Conservation (phyloP, 2,113 vertebrate species). For the Phasianus colchicus region DNA sequence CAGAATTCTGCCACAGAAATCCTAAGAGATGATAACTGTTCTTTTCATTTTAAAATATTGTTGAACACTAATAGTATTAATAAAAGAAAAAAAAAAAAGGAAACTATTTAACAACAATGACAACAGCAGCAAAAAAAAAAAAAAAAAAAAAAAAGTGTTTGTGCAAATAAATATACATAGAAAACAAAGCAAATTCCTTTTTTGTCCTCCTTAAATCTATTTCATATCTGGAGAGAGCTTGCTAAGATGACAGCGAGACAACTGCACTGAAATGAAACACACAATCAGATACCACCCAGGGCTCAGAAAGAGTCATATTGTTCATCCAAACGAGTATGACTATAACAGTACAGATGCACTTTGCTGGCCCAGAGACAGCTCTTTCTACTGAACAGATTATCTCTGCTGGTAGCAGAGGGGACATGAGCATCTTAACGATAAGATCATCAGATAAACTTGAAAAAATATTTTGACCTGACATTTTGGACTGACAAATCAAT, state of each 20-base stretch:
- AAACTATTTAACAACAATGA: not conserved
- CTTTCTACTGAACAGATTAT: not conserved
- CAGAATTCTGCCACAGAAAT: not conserved
- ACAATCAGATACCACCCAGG: not conserved
- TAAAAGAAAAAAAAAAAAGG: not conserved
- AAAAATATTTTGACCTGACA: not conserved
- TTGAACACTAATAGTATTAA: not conserved
- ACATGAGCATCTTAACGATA: not conserved
- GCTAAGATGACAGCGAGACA: not conserved
- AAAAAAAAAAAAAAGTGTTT: not conserved
- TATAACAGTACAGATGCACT: not conserved
- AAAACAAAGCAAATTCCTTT: not conserved
- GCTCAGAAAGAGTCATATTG: fast-evolving
- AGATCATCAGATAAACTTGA: not conserved
- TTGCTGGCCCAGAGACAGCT: not conserved
- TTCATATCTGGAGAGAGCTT: not conserved
- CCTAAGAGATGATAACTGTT: not conserved
- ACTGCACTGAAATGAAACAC: not conserved
- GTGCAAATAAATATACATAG: not conserved
- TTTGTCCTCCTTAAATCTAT: not conserved
- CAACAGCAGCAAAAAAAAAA: too few relatives aligned
- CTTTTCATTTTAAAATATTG: not conserved
- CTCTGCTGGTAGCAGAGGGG: not conserved
- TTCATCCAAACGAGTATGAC: fast-evolving
- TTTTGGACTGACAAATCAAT: not conserved